phyloP scores from a whole-genome alignment of 2,113 vertebrate genomes.

The Datnioides undecimradiatus region DNA sequence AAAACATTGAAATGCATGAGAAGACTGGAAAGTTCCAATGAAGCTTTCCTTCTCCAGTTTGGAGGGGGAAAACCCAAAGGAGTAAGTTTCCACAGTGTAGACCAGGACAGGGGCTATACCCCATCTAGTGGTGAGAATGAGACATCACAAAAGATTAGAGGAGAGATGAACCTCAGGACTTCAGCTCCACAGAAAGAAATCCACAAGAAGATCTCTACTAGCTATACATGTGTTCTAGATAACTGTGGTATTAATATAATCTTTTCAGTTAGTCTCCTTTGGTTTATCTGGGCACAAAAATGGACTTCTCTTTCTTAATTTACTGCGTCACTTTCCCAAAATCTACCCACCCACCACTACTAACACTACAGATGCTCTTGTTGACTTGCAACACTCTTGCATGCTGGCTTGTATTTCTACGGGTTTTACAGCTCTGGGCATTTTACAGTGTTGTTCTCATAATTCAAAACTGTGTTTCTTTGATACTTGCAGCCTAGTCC shows the following conservation, averaged over 20 bases:
- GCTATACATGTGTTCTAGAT: not conserved
- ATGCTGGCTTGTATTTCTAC: too few relatives aligned
- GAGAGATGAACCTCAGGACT: too few relatives aligned
- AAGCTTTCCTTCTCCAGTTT: slow-evolving; percentile 42
- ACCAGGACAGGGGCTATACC: slow-evolving; percentile 16
- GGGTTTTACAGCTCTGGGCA: too few relatives aligned
- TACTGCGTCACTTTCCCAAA: too few relatives aligned
- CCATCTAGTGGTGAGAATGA: slow-evolving; percentile 83
- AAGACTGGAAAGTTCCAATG: slow-evolving; percentile 75
- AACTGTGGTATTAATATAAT: not conserved
- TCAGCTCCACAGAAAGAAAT: not conserved
- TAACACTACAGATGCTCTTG: too few relatives aligned
- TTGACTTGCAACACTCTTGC: too few relatives aligned
- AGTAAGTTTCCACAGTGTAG: slow-evolving; percentile 36
- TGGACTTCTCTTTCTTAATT: too few relatives aligned
- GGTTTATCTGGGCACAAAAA: too few relatives aligned
- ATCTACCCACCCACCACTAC: too few relatives aligned
- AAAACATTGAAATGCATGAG: slow-evolving; percentile 68
- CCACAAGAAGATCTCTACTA: not conserved
- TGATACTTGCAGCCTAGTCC: slow-evolving; percentile 64
- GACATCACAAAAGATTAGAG: slow-evolving; percentile 44
- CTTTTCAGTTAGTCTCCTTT: too few relatives aligned
- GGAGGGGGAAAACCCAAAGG: slow-evolving; percentile 64
- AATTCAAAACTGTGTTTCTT: not conserved
- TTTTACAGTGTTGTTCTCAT: too few relatives aligned